Evolutionary conservation across 2,888 invertebrate genomes (phyloP), one percentile per base, ranked within the genome.

Genomic region (Diabrotica balteata): DNA sequence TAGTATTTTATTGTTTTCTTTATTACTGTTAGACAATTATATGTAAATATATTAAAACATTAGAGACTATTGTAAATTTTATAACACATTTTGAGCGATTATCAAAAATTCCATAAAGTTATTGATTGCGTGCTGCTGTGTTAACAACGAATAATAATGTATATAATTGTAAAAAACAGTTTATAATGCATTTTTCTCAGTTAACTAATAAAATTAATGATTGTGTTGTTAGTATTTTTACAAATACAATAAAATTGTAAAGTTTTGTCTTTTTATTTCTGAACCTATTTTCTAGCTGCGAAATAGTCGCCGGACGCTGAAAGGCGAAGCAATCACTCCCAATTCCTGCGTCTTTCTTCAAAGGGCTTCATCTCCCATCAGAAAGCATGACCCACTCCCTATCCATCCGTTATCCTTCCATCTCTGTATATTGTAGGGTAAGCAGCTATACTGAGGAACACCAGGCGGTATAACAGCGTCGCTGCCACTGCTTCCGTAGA

Each of bases 71-170:
- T 60, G 55, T 60, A 60, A 50, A 63, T 59, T 65, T 65, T 64
- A 59, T 54, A 60, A 67, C 47, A 60, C 46, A 9, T 51, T 53
- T 63, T 32, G 43, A 64, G 45, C 51, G 57, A 64, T 75, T 75
- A 72, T 77, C 75, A 75, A 73, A 76, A 74, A 72, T 77, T 77
- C 73, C 75, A 75, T 72, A 71, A 46, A 72, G 57, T 75, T 67
- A 72, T 47, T 11, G 43, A 57, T 67, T 76, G 78, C 78, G 78
- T 78, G 78, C 73, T 76, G 75, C 72, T 75, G 72, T 73, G 66
- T 76, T 79, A 80, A 80, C 80, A 79, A 79, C 76, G 77, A 79
- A 80, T 76, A 74, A 76, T 76, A 76, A 67, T 80, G 80, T 80
- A 80, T 74, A 80, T 80, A 80, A 75, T 76, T 80, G 79, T 80